phyloP scores from a whole-genome alignment of 2,113 vertebrate species.

The Corythornis madagascariensis region DNA sequence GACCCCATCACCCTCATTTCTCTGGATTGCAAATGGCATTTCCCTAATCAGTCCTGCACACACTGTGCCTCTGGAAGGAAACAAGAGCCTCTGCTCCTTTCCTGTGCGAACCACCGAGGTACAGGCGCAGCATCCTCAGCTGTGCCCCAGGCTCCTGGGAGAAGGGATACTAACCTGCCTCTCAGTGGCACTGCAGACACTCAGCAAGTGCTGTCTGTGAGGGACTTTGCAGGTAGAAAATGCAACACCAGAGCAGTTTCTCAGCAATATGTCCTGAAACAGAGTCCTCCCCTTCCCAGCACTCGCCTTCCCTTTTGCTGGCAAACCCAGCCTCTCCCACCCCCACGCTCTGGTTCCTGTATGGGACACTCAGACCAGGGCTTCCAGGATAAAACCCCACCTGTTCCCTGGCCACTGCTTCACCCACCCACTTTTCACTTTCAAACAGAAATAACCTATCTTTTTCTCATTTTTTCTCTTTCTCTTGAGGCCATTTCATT shows the following conservation, averaged over 20 bases:
- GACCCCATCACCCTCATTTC: background rate
- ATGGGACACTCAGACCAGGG: background rate
- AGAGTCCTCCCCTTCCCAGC: slow-evolving; percentile 53
- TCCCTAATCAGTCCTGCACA: slow-evolving; percentile 36
- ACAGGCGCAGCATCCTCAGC: background rate
- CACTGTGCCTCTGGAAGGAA: background rate
- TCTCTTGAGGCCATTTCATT: background rate
- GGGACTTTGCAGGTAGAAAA: background rate
- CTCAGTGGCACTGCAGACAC: background rate
- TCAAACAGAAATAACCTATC: background rate
- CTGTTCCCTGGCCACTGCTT: background rate
- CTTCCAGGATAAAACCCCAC: background rate
- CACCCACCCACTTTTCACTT: background rate
- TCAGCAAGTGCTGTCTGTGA: background rate
- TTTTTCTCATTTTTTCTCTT: background rate
- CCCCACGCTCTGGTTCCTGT: background rate
- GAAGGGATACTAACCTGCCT: slow-evolving; percentile 8
- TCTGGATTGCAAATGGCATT: background rate
- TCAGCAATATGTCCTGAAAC: background rate
- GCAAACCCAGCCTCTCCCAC: slow-evolving; percentile 8
- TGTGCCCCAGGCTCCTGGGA: background rate
- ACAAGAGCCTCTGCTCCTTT: background rate
- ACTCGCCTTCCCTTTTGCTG: background rate
- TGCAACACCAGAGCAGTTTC: background rate
- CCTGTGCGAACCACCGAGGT: background rate